phyloP scores from a whole-genome alignment of 1,140 invertebrate genomes.

The Drosophila rhopaloa region DNA sequence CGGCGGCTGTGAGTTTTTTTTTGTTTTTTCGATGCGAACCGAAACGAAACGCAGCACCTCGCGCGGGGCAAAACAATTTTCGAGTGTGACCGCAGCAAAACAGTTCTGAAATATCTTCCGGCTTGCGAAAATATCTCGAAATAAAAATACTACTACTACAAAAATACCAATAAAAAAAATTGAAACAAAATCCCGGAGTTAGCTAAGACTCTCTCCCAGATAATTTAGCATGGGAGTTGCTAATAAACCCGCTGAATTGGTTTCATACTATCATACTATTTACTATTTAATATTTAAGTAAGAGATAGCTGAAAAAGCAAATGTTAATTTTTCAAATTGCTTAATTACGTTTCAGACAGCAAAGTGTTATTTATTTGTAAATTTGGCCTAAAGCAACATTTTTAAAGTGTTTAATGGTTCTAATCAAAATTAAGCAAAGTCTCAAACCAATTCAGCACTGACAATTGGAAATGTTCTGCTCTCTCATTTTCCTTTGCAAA shows the following conservation, averaged over 20 bases:
- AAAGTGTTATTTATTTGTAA: too few relatives aligned
- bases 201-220: too few relatives aligned
- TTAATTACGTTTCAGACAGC: too few relatives aligned
- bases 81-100: not conserved
- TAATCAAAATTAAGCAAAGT: not conserved
- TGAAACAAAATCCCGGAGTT: too few relatives aligned
- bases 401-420: not conserved
- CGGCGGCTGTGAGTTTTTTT: constrained; percentile 19
- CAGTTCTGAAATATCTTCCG: not conserved
- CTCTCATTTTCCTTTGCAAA: constrained; percentile 1
- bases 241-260: too few relatives aligned
- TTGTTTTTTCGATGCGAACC: constrained; percentile 1
- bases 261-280: too few relatives aligned
- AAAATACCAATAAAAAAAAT: too few relatives aligned
- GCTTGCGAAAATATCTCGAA: not conserved
- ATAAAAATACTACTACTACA: not conserved
- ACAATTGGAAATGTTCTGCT: not conserved
- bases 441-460: not conserved
- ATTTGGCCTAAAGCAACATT: too few relatives aligned
- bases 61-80: constrained; percentile 10
- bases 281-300: too few relatives aligned
- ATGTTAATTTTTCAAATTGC: too few relatives aligned
- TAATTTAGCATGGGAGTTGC: too few relatives aligned
- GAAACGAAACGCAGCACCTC: constrained; percentile 18
- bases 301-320: too few relatives aligned